Conservation (phyloP, 2,113 vertebrate genomes). For the Myiopsitta monachus region DNA sequence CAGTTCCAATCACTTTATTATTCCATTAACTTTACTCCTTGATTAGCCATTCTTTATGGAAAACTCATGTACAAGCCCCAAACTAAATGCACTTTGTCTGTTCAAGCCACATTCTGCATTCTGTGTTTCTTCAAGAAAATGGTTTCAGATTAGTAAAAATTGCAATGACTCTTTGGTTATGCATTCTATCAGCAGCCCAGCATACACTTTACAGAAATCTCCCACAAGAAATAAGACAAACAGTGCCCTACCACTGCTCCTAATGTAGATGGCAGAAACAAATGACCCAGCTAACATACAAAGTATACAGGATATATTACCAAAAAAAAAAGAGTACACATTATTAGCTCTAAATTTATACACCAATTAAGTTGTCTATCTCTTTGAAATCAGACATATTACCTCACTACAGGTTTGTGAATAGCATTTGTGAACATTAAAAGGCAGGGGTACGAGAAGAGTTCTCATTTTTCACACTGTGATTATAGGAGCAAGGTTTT, state of each 20-base stretch:
- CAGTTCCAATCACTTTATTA: constrained; percentile 1
- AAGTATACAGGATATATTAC: constrained; percentile 4
- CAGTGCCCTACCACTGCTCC: neutral
- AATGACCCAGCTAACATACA: constrained; percentile 14
- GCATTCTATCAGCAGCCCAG: neutral
- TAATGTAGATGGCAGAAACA: constrained; percentile 15
- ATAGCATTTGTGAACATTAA: neutral
- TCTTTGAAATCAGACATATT: constrained; percentile 46
- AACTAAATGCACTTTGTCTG: neutral
- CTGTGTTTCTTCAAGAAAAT: constrained; percentile 7
- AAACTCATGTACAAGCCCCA: neutral
- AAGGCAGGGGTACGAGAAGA: neutral
- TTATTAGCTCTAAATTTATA: constrained; percentile 53
- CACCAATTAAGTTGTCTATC: constrained; percentile 50
- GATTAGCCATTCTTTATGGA: constrained; percentile 52
- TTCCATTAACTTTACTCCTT: constrained; percentile 13
- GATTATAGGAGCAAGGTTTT: neutral
- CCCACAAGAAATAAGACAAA: constrained; percentile 44
- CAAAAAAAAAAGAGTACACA: neutral
- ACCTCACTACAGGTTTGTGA: neutral
- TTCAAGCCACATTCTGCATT: neutral
- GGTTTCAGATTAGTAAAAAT: constrained; percentile 30
- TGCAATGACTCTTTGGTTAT: neutral
- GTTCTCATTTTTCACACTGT: constrained; percentile 7
- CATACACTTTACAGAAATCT: neutral